Evolutionary conservation across 2,888 invertebrate genomes (phyloP), one percentile per base, ranked within the genome.

Genomic region (Allophyes oxyacanthae): DNA sequence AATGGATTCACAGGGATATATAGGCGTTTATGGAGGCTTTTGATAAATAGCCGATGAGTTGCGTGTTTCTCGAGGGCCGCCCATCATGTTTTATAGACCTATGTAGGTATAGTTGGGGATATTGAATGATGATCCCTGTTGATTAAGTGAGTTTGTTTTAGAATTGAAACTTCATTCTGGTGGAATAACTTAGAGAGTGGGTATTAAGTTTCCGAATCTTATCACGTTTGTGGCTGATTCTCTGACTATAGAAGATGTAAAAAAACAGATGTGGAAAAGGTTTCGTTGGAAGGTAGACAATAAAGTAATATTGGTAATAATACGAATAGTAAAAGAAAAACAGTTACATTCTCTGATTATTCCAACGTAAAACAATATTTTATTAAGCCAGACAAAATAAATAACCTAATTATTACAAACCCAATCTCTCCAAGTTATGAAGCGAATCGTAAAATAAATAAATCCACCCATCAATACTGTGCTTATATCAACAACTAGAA

Each of bases 11-110:
- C 64, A 62, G 76, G 38, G 68, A 54, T 56, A 51, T 67, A 70
- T 52, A 71, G 63, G 66, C 61, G 64, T 62, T 72, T 67, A 58
- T 57, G 60, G 63, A 64, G 42, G 45, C 48, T 48, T 78, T 79
- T 87, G 86, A 88, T 88, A 84, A 84, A 87, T 86, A 79, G 81
- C 72, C 77, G 73, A 81, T 85, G 87, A 86, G 74, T 87, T 83
- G 85, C 85, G 75, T 65, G 75, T 84, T 85, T 76, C 41, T 59
- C 46, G 52, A 60, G 63, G 61, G 61, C 61, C 67, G 46, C 36
- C 52, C 58, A 71, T 75, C 71, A 62, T 72, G 59, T 60, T 63
- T 28, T 67, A 61, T 69, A 28, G 44, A 58, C 46, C 55, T 53
- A 43, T 48, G 38, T n/a, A n/a, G n/a, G n/a, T 41, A 56, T 40